Evolutionary conservation across 1,140 invertebrate species (phyloP).

Genomic region (Antheraea mylitta): DNA sequence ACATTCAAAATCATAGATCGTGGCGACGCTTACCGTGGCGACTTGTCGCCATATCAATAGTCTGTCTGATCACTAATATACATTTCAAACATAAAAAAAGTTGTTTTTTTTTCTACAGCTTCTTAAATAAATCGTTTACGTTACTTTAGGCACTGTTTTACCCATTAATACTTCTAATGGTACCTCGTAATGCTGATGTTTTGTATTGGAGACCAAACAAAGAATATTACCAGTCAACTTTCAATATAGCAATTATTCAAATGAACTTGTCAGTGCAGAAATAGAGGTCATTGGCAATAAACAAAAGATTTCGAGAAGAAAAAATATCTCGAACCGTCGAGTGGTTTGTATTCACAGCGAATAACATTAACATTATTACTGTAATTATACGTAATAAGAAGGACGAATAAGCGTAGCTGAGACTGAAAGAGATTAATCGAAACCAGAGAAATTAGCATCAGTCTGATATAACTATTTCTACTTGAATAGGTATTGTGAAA

Average conservation of each 20-base stretch:
- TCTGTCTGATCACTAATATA: too few species aligned
- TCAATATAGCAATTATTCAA: constrained; percentile 21
- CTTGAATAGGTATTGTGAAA: constrained; percentile 7
- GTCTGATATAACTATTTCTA: constrained; percentile 16
- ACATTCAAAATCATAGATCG: too few species aligned
- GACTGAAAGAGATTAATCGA: constrained; percentile 16
- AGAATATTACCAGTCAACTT: constrained; percentile 14
- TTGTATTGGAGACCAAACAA: neutral
- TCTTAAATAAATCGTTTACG: too few species aligned
- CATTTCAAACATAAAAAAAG: too few species aligned
- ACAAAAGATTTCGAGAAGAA: constrained; percentile 7
- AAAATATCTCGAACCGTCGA: neutral
- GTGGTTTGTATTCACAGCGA: neutral
- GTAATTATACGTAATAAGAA: constrained; percentile 16
- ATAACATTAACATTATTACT: constrained; percentile 12
- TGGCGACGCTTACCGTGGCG: too few species aligned
- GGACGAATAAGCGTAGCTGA: constrained; percentile 11
- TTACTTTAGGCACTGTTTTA: neutral
- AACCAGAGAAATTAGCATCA: constrained; percentile 22
- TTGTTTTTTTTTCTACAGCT: too few species aligned
- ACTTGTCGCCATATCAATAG: too few species aligned
- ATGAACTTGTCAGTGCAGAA: constrained; percentile 12
- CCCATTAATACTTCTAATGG: neutral
- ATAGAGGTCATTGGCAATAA: constrained; percentile 13
- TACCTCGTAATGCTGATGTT: neutral